Evolutionary conservation across 2,888 invertebrate species (phyloP).

Genomic region (Selenia dentaria): DNA sequence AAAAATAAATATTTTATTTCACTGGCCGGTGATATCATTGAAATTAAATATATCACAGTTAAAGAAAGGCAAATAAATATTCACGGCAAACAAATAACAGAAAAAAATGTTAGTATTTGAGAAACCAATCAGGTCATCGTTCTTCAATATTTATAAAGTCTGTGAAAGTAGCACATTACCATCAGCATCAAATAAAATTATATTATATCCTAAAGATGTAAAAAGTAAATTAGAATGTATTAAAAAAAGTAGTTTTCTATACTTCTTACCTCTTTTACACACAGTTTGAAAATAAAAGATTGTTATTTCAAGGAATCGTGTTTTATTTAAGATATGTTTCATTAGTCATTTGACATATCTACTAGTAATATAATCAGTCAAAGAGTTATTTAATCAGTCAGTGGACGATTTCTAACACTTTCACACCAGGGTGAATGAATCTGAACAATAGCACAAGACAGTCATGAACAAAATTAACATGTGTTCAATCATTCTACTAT

Average conservation of each 20-base stretch:
- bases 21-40: neutral
- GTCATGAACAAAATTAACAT: too few species aligned
- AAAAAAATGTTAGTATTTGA: conserved; percentile 7
- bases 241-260: conserved; percentile 5
- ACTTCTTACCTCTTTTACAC: conserved; percentile 18
- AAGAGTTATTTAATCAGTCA: too few species aligned
- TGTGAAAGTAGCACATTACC: too few species aligned
- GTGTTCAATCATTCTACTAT: too few species aligned
- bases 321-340: neutral
- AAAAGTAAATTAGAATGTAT: conserved; percentile 18
- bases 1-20: conserved; percentile 1
- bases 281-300: conserved; percentile 19
- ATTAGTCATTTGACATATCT: neutral
- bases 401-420: too few species aligned
- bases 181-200: too few species aligned
- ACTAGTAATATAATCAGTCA: too few species aligned
- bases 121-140: conserved; percentile 11
- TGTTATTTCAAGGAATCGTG: neutral
- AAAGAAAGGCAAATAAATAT: conserved; percentile 5
- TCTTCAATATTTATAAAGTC: conserved; percentile 10
- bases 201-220: conserved; percentile 9
- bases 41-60: neutral
- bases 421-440: too few species aligned
- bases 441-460: too few species aligned
- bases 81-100: conserved; percentile 5